Conservation (phyloP, 2,888 invertebrate species). For the Polyommatus iphigenia region DNA sequence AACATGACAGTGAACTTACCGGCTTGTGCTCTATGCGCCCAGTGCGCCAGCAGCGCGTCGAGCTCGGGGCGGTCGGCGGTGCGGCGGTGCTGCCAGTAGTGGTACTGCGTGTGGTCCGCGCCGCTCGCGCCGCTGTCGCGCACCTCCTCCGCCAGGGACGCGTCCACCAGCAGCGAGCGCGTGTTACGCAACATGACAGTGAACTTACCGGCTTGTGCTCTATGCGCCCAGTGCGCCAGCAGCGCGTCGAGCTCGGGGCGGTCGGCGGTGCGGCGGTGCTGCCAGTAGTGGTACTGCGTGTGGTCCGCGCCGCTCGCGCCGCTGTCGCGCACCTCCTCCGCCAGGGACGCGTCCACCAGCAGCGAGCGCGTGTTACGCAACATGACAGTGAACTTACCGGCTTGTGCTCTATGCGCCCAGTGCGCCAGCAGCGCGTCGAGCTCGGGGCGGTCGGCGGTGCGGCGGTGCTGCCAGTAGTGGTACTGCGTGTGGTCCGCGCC, state of each 20-base stretch:
- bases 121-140: constrained; percentile 49
- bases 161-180: constrained; percentile 83
- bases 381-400: no score
- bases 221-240: constrained; percentile 81
- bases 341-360: constrained; percentile 78
- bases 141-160: constrained; percentile 72
- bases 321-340: constrained; percentile 67
- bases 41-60: constrained; percentile 81
- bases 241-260: constrained; percentile 79
- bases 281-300: constrained; percentile 82
- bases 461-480: constrained; percentile 82
- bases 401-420: constrained; percentile 83
- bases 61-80: constrained; percentile 83
- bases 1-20: no score
- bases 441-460: constrained; percentile 82
- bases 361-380: constrained; percentile 84
- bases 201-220: no score
- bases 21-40: constrained; percentile 82
- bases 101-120: constrained; percentile 77
- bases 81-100: constrained; percentile 82
- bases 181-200: constrained; percentile 83
- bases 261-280: constrained; percentile 83
- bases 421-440: constrained; percentile 80
- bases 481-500: constrained; percentile 77
- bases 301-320: constrained; percentile 61